Evolutionary conservation across 1,140 invertebrate genomes (phyloP), one percentile per base, ranked within the genome.

Genomic region (Gryon sp.): DNA sequence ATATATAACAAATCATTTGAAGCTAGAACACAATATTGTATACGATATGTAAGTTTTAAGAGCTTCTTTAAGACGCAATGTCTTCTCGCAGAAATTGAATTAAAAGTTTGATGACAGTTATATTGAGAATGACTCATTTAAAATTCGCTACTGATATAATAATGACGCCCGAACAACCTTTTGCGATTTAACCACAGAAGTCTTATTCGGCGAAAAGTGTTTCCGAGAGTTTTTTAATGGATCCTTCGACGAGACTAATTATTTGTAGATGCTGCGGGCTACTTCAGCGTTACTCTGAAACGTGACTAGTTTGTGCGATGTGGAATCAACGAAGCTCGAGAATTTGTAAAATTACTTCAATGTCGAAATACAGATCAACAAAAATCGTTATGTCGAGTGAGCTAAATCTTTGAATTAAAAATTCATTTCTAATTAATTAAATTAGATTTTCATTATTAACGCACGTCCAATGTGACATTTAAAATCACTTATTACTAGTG

Each of bases 221-320:
- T 81, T 80, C 65, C 65, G 65, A 81, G 78, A 80, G 78, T 78
- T 80, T 81, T 81, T 80, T 80, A 81, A 81, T 80, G 76, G 73
- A 66, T 79, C 68, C 79, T 81, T 70, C 75, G 72, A 69, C 59
- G 53, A 72, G 66, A 76, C 72, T 81, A 81, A 81, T 81, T 81
- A 81, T 81, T 81, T 81, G 78, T 52, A 52, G 52, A 63, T 53
- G 66, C 70, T 68, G 59, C 57, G 59, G 75, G 75, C 69, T 80
- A 81, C 78, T 69, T 36, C 52, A 45, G 55, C 68, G 72, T 80
- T 78, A 80, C 75, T 59, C 50, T 46, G 30, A 48, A 72, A 79
- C 80, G 80, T 81, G 80, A 80, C 75, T 60, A 77, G 75, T 69
- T 72, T 80, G 46, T 36, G 34, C 60, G 62, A 78, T 66, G 63